Percentiles rank a stretch among this genome's conserved stretches.
Conservation (phyloP, 1,140 invertebrate genomes). For the Ips nitidus region DNA sequence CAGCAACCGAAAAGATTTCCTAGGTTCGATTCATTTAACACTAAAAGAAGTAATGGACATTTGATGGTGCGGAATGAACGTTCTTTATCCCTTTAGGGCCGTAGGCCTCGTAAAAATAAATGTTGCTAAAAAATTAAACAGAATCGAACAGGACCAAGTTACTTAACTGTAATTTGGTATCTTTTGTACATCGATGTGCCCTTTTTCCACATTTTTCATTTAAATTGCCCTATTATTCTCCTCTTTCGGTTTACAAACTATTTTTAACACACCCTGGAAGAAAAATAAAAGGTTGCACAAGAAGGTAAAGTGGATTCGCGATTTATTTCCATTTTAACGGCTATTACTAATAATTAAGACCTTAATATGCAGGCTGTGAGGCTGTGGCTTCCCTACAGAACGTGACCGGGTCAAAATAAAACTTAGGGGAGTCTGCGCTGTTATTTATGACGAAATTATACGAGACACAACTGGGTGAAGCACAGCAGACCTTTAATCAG, state of each 20-base stretch:
- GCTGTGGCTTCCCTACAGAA: slow-evolving; percentile 20
- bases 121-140: slow-evolving; percentile 23
- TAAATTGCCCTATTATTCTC: neutral
- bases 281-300: neutral
- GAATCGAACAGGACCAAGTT: slow-evolving; percentile 12
- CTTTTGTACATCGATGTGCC: slow-evolving; percentile 19
- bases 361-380: slow-evolving; percentile 32
- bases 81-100: slow-evolving; percentile 23
- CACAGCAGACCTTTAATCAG: slow-evolving; percentile 10
- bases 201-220: slow-evolving; percentile 16
- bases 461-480: slow-evolving; percentile 21
- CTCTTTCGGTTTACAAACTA: neutral
- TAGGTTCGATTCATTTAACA: slow-evolving; percentile 31
- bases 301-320: slow-evolving; percentile 5
- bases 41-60: slow-evolving; percentile 30
- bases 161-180: slow-evolving; percentile 22
- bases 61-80: slow-evolving; percentile 33
- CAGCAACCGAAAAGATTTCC: slow-evolving; percentile 26
- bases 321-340: slow-evolving; percentile 34
- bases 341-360: slow-evolving; percentile 36
- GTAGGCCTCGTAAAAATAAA: slow-evolving; percentile 24
- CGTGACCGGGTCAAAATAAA: slow-evolving; percentile 35
- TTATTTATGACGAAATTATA: slow-evolving; percentile 34
- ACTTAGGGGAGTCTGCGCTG: slow-evolving; percentile 22
- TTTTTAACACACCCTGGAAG: no score